Evolutionary conservation across 2,797 vertebrate genomes (phyloP).

Genomic region (Sylvilagus floridanus): DNA sequence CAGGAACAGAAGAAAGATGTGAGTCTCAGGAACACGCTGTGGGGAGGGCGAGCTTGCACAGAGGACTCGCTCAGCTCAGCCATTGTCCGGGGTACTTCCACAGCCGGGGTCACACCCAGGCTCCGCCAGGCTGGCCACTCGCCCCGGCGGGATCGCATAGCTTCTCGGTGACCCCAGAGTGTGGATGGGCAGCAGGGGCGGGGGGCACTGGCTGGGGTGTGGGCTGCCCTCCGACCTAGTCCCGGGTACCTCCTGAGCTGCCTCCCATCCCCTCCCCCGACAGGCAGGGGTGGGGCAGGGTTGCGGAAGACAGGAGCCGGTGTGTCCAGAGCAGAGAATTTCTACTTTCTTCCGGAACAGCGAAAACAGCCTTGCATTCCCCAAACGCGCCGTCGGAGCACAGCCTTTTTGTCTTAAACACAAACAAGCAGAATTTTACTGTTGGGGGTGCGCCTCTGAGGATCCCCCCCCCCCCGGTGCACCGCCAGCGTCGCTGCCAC

Average conservation of each 20-base stretch:
- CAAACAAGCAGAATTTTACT: neutral
- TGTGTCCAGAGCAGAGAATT: neutral
- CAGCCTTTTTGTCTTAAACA: neutral
- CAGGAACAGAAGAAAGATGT: neutral
- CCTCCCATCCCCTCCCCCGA: accelerated
- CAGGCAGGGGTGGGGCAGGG: accelerated
- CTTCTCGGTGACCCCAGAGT: accelerated
- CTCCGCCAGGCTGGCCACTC: no score
- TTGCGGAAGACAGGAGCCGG: neutral
- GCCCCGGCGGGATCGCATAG: no score
- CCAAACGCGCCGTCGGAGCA: neutral
- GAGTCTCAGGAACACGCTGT: no score
- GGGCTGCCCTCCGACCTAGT: neutral
- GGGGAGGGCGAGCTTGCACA: no score
- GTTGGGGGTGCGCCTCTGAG: neutral
- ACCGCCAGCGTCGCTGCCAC: neutral
- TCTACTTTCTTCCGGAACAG: neutral
- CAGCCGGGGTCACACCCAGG: no score
- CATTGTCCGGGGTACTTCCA: no score
- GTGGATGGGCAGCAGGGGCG: accelerated
- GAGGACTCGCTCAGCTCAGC: no score
- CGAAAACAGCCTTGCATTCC: neutral
- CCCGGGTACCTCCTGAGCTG: accelerated
- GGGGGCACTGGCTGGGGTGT: accelerated
- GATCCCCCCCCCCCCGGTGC: accelerated